Evolutionary conservation across 2,888 invertebrate species (phyloP).

Genomic region (Chromoteleia sp.): DNA sequence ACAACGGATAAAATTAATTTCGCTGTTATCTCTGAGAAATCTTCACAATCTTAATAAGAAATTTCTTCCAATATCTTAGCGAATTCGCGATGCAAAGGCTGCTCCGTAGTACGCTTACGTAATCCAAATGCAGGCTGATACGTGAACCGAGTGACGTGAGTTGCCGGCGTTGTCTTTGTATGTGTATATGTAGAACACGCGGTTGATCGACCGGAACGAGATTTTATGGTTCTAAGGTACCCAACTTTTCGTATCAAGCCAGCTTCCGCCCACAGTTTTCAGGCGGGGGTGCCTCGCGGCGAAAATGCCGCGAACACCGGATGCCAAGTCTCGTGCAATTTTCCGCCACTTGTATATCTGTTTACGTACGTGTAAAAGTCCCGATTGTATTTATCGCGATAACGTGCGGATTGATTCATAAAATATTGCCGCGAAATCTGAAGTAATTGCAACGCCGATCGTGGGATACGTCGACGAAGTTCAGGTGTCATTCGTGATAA

Average conservation of each 20-base stretch:
- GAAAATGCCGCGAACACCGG: slow-evolving; percentile 49
- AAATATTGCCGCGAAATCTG: slow-evolving; percentile 40
- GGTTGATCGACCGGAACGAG: slow-evolving; percentile 73
- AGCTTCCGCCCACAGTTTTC: slow-evolving; percentile 58
- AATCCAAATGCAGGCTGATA: slow-evolving; percentile 73
- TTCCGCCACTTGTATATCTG: slow-evolving; percentile 44
- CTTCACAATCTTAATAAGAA: slow-evolving; percentile 61
- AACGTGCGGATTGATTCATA: slow-evolving; percentile 22
- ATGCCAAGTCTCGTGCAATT: slow-evolving; percentile 54
- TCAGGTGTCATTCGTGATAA: slow-evolving; percentile 59
- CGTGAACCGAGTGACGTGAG: slow-evolving; percentile 77
- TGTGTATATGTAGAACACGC: slow-evolving; percentile 73
- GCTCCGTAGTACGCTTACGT: slow-evolving; percentile 72
- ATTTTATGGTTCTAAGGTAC: slow-evolving; percentile 68
- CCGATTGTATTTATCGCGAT: slow-evolving; percentile 52
- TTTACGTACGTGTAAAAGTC: slow-evolving; percentile 56
- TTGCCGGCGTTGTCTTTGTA: slow-evolving; percentile 70
- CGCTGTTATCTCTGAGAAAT: slow-evolving; percentile 54
- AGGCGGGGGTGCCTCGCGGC: slow-evolving; percentile 34
- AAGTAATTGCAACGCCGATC: slow-evolving; percentile 59
- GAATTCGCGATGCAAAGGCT: slow-evolving; percentile 66
- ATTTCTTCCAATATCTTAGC: slow-evolving; percentile 63
- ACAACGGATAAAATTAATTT: slow-evolving; percentile 53
- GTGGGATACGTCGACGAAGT: slow-evolving; percentile 59
- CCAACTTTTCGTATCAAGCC: slow-evolving; percentile 66